Base-by-base conservation (phyloP, 2,888 invertebrate species). In the Hemithea aestivaria region DNA sequence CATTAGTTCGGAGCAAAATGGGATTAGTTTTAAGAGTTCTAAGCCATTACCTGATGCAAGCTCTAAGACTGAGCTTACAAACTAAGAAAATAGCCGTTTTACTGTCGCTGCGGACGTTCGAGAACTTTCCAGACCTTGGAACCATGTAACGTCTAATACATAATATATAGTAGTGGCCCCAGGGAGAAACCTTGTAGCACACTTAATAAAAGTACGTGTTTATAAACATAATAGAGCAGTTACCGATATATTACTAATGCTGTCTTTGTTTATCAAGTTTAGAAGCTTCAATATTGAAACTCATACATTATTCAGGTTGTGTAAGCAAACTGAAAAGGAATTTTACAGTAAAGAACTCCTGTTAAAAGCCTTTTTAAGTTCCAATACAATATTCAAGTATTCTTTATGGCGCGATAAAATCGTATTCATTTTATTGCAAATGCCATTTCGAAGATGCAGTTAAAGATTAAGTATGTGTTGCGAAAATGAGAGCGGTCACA, bases 11-110 rank as follows among this genome's bases (percentile, higher is more conserved):
- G 23, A 27, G 16, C 30, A 20, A 37, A 44, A 42, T 35, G 35
- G 35, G 26, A 40, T 45, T 45, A 48, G 48, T 45, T 45, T 33
- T 35, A 30, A 42, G 35, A 40, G 35, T 42, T 42, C 36, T 42
- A 42, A 35, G 25, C 21, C 26, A 40, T 45, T 45, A 45, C 35
- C 30, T 26, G 28, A 27, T 24, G 10, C 39, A 33, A 30, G 30
- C 40, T 27, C 28, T n/a, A 9, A 30, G 23, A 24, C 22, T 20
- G 16, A 37, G 27, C 41, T 36, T 22, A 34, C 41, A 42, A 42
- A 42, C 33, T 37, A 30, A 37, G 36, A 34, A 29, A 41, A 25
- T 11, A 11, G 27, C 7, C 16, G 32, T 24, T 42, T 29, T 29
- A 29, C 23, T 41, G 16, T 20, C 26, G 27, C 11, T 20, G 9